These are phyloP conservation scores for Chrysodeixis includens DNA, from an alignment of 2,888 invertebrate species.

Conservation along the genomic window DNA sequence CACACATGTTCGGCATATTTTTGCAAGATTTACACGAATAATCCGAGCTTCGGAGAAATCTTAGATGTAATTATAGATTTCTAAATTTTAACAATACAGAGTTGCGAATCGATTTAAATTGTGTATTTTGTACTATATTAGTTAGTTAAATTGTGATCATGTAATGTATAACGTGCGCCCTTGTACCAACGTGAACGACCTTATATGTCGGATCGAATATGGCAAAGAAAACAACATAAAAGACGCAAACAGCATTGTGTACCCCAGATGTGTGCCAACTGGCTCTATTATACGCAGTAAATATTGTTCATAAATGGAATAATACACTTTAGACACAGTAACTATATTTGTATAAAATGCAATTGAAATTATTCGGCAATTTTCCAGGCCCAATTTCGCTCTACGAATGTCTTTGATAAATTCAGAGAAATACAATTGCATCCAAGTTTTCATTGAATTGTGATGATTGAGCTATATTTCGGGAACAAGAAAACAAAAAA, in stretches of 20 bases:
- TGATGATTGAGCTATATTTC: background rate
- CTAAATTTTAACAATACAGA: constrained; percentile 2
- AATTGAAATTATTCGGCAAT: background rate
- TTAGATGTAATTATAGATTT: constrained; percentile 10
- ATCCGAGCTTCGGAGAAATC: constrained; percentile 10
- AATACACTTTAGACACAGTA: constrained; percentile 14
- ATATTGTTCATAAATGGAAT: constrained; percentile 27
- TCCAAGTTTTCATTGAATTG: background rate
- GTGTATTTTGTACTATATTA: constrained; percentile 3
- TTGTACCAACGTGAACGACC: constrained; percentile 67
- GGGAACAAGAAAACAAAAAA: background rate
- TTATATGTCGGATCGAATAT: constrained; percentile 67
- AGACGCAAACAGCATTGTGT: constrained; percentile 48
- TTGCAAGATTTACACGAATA: constrained; percentile 10
- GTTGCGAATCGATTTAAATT: constrained; percentile 8
- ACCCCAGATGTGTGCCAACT: constrained; percentile 48
- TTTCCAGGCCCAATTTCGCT: background rate
- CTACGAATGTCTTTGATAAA: background rate
- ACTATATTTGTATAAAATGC: background rate
- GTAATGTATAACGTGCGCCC: constrained; percentile 49
- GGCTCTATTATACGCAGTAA: constrained; percentile 34
- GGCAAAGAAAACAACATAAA: constrained; percentile 65
- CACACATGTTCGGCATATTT: constrained; percentile 27
- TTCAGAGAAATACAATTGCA: background rate
- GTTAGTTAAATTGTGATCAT: constrained; percentile 7